A percentile compares a stretch with the other conserved stretches of the same genome.
These are phyloP conservation scores for Monochamus alternatus DNA, from an alignment of 2,888 invertebrate genomes.

Conservation along the genomic window DNA sequence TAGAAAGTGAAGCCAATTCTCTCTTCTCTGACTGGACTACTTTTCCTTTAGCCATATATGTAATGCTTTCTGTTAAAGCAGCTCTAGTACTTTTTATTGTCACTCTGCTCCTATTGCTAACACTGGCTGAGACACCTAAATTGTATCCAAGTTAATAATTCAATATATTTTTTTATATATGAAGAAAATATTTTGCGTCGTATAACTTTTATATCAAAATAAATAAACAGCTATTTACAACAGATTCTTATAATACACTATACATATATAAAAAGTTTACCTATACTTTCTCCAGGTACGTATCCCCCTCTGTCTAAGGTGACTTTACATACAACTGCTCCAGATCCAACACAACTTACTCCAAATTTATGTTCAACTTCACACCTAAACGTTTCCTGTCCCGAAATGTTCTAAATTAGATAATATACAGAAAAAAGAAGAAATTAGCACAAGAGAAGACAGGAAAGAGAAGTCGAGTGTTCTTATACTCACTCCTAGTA, in stretches of 20 bases:
- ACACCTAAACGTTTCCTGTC: slow-evolving; percentile 90
- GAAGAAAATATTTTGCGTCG: not conserved
- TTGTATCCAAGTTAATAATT: slow-evolving; percentile 4
- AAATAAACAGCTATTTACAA: no score
- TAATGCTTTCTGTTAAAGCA: slow-evolving; percentile 90
- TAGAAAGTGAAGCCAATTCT: slow-evolving; percentile 84
- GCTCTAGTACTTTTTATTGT: slow-evolving; percentile 90
- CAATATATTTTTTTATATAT: not conserved
- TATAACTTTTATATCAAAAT: not conserved
- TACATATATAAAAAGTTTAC: slow-evolving; percentile 64
- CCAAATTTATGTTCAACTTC: slow-evolving; percentile 94
- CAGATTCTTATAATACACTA: no score
- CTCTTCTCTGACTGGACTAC: slow-evolving; percentile 90
- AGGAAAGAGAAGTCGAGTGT: slow-evolving; percentile 28
- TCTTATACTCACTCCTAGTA: slow-evolving; percentile 83
- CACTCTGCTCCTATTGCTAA: slow-evolving; percentile 89
- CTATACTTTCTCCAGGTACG: slow-evolving; percentile 94
- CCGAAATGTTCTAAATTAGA: slow-evolving; percentile 68
- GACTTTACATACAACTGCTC: slow-evolving; percentile 89
- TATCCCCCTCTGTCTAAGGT: slow-evolving; percentile 93
- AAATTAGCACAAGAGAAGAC: slow-evolving; percentile 40
- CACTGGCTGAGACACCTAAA: slow-evolving; percentile 80
- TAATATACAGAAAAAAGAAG: slow-evolving; percentile 48
- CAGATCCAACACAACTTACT: slow-evolving; percentile 90
- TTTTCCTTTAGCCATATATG: slow-evolving; percentile 90